Percentiles rank a stretch among this genome's conserved stretches.
phyloP scores from a whole-genome alignment of 2,888 invertebrate genomes.

The Limnephilus marmoratus region DNA sequence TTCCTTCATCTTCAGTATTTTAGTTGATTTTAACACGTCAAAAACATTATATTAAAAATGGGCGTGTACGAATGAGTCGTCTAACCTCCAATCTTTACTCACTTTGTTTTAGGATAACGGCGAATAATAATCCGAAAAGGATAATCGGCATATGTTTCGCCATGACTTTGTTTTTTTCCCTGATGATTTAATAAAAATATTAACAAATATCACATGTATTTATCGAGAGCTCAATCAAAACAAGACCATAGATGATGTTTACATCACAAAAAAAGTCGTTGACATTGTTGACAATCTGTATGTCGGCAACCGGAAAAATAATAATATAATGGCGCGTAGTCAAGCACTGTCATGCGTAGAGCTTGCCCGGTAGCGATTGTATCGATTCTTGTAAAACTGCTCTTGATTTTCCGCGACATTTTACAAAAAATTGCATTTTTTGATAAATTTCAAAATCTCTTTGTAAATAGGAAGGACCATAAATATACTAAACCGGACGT shows the following conservation, averaged over 20 bases:
- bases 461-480: too few species aligned
- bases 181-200: not conserved
- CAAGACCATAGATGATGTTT: constrained; percentile 35
- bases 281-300: not conserved
- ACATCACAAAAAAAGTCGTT: constrained; percentile 39
- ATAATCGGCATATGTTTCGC: constrained; percentile 46
- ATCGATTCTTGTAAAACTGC: not conserved
- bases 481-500: too few species aligned
- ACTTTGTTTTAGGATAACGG: constrained; percentile 58
- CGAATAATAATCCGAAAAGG: constrained; percentile 48
- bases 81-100: constrained; percentile 59
- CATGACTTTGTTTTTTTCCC: constrained; percentile 31
- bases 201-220: not conserved
- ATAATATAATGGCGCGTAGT: not conserved
- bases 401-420: not conserved
- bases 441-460: not conserved
- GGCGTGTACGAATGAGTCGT: constrained; percentile 56
- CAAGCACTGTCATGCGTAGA: not conserved
- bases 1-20: not conserved
- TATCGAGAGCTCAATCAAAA: constrained; percentile 19
- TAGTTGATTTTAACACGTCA: not conserved
- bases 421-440: not conserved
- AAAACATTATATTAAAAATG: constrained; percentile 49
- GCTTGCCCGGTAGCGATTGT: not conserved
- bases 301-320: not conserved